Conservation (phyloP, 2,888 invertebrate species). For the Fragum whitleyi region DNA sequence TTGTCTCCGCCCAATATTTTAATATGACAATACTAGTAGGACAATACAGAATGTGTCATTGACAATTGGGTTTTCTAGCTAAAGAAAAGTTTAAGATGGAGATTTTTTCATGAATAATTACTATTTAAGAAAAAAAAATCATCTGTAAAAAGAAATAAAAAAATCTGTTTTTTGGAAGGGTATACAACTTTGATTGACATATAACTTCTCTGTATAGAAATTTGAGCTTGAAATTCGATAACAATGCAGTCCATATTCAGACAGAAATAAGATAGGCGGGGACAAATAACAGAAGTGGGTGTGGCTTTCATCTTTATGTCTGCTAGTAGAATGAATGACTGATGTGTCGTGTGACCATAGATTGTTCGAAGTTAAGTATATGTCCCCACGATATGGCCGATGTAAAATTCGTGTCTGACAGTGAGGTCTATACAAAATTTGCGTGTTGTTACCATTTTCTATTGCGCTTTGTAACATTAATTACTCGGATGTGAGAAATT, state of each 20-base stretch:
- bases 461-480: conserved; percentile 65
- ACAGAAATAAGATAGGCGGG: conserved; percentile 30
- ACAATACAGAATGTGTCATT: neutral
- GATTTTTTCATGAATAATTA: too few species aligned
- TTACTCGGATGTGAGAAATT: conserved; percentile 62
- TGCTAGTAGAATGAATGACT: conserved; percentile 60
- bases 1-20: neutral
- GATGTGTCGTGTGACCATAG: conserved; percentile 66
- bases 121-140: too few species aligned
- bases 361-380: conserved; percentile 64
- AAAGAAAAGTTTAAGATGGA: too few species aligned
- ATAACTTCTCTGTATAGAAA: conserved; percentile 11
- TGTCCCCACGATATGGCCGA: conserved; percentile 63
- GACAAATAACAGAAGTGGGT: conserved; percentile 42
- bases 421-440: conserved; percentile 58
- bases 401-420: conserved; percentile 59
- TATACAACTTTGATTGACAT: conserved; percentile 19
- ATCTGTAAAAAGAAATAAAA: too few species aligned
- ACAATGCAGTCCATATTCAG: conserved; percentile 23
- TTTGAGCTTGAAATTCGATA: conserved; percentile 22
- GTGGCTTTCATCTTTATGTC: conserved; percentile 54
- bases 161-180: neutral
- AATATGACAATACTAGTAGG: neutral
- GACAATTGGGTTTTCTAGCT: neutral
- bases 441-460: conserved; percentile 65